Conservation (phyloP, 2,797 vertebrate genomes). For the Diglossa cyanea region DNA sequence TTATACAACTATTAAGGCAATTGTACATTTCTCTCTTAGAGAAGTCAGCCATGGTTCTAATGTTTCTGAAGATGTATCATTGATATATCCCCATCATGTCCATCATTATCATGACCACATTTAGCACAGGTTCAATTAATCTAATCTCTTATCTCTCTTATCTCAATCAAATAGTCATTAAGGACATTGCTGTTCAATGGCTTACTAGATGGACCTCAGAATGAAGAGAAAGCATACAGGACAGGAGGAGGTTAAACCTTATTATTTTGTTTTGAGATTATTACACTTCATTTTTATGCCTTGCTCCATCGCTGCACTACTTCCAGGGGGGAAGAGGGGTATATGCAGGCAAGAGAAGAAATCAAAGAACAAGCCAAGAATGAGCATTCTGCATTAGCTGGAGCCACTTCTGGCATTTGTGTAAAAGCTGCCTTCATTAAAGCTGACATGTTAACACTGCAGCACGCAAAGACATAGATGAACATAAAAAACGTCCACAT, state of each 20-base stretch:
- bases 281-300: background rate
- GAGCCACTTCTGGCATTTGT: background rate
- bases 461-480: constrained; percentile 2
- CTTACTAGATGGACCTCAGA: background rate
- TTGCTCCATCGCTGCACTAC: background rate
- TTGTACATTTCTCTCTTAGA: background rate
- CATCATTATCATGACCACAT: background rate
- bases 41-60: background rate
- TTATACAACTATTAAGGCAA: background rate
- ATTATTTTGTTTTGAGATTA: background rate
- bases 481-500: constrained; percentile 26
- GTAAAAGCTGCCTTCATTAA: background rate
- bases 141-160: background rate
- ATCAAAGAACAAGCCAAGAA: background rate
- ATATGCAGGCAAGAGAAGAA: background rate
- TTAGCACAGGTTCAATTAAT: background rate
- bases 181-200: background rate
- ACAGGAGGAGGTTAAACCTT: background rate
- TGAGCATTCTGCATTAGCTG: background rate
- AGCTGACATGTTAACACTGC: background rate
- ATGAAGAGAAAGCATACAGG: background rate
- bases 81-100: background rate
- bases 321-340: background rate
- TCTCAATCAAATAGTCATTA: background rate
- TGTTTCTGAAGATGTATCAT: background rate